Base-by-base conservation (phyloP, 2,888 invertebrate species). In the Tholera decimalis region DNA sequence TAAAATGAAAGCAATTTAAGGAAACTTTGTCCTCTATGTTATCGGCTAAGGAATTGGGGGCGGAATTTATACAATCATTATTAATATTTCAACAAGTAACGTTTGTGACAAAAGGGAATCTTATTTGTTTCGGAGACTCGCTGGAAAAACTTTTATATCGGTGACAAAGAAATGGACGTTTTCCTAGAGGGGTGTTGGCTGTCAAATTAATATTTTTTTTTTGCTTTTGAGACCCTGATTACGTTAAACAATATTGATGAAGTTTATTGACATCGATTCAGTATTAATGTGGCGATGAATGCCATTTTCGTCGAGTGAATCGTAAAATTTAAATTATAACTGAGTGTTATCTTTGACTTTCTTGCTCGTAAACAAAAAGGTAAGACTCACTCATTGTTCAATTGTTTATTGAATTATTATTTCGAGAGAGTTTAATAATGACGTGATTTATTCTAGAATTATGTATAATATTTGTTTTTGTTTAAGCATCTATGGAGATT, bases 81-180 rank as follows among this genome's bases (percentile, higher is more conserved):
- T 79, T 82, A 75, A 82, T 78, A 74, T 70, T 80, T 76, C 63
- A 71, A 54, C 65, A 63, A 71, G 57, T 61, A 65, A 63, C 65
- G 46, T 71, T 80, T 74, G 62, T 66, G 55, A 74, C 67, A 74
- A 78, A 73, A 47, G 60, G 51, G 54, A 28, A 68, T 37, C 51
- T 58, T 82, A 70, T 78, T 82, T 82, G 63, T 80, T 74, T 60
- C 69, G 58, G 44, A 50, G 53, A 64, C 59, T 59, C 49, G 49
- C 30, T 20, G 20, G 51, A 56, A 39, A 43, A 77, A 77, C 72
- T 82, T 83, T 83, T 77, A 65, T 63, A 28, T 20, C 30, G 9
- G 50, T 49, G 51, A 65, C 56, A 55, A 55, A 73, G 55, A 64
- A 78, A 67, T 18, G 44, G 50, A 43, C 50, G 39, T 66, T 72